Evolutionary conservation across 2,113 vertebrate genomes (phyloP).

Genomic region (Albula goreensis): DNA sequence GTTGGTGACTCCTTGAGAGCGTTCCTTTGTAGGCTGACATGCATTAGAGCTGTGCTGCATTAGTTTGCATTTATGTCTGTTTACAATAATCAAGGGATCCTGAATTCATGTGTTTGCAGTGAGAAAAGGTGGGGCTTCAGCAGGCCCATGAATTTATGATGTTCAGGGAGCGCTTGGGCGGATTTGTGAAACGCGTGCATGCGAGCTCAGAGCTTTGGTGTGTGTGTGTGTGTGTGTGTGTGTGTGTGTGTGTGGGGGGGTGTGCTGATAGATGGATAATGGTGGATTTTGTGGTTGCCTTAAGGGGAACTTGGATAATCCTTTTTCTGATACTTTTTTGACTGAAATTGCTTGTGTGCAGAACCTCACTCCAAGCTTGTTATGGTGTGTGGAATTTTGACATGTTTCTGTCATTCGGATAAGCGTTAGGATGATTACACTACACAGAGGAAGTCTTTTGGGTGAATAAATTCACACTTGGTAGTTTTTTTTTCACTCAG

Average conservation of each 20-base stretch:
- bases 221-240: no score
- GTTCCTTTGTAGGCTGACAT: no score
- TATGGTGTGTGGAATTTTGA: background rate
- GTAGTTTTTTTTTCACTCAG: background rate
- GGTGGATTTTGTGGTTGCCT: slow-evolving; percentile 9
- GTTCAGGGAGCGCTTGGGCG: background rate
- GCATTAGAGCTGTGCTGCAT: background rate
- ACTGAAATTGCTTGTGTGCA: slow-evolving; percentile 5
- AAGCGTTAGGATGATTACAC: background rate
- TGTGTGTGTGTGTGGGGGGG: no score
- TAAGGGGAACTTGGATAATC: slow-evolving; percentile 14
- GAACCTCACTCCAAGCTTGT: background rate
- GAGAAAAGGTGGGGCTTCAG: background rate
- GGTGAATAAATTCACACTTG: background rate
- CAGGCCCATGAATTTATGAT: background rate
- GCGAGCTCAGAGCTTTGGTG: background rate
- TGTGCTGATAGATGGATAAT: slow-evolving; percentile 12
- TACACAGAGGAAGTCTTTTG: background rate
- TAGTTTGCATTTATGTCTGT: background rate
- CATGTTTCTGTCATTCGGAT: background rate
- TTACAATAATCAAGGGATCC: background rate
- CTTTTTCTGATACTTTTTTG: slow-evolving; percentile 2
- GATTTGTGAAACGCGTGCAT: background rate
- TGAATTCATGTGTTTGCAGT: background rate
- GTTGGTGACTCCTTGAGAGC: background rate